These are phyloP conservation scores for Nymphicus hollandicus DNA, from an alignment of 2,113 vertebrate genomes.

Conservation along the genomic window DNA sequence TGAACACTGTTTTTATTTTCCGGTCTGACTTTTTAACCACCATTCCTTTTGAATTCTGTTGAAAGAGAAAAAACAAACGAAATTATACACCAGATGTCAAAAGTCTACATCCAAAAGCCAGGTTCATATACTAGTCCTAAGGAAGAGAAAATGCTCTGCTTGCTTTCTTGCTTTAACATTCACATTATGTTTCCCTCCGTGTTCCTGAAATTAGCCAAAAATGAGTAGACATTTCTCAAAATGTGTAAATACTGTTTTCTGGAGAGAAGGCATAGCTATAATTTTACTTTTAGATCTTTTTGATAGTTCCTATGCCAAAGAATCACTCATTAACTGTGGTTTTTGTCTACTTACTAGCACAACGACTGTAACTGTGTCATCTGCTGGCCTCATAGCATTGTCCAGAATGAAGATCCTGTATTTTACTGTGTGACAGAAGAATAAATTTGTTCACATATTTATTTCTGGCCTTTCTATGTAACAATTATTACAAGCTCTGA, in stretches of 20 bases:
- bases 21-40: slow-evolving; percentile 38
- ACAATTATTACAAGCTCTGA: neutral
- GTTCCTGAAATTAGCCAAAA: neutral
- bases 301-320: neutral
- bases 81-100: neutral
- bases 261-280: neutral
- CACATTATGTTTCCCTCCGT: accelerated
- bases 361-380: slow-evolving; percentile 46
- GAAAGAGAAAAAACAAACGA: neutral
- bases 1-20: slow-evolving; percentile 17
- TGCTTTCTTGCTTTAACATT: neutral
- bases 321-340: neutral
- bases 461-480: neutral
- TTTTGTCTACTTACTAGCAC: slow-evolving; percentile 62
- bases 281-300: neutral
- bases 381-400: slow-evolving; percentile 63
- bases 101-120: neutral
- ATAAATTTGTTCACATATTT: neutral
- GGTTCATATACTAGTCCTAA: neutral
- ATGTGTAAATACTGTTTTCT: neutral
- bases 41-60: slow-evolving; percentile 70
- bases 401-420: slow-evolving; percentile 73
- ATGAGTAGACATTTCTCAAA: neutral
- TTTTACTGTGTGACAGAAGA: slow-evolving; percentile 54
- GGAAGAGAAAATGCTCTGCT: neutral